Evolutionary conservation across 2,113 vertebrate species (phyloP), one percentile per base, ranked within the genome.

Genomic region (Prionailurus viverrinus): DNA sequence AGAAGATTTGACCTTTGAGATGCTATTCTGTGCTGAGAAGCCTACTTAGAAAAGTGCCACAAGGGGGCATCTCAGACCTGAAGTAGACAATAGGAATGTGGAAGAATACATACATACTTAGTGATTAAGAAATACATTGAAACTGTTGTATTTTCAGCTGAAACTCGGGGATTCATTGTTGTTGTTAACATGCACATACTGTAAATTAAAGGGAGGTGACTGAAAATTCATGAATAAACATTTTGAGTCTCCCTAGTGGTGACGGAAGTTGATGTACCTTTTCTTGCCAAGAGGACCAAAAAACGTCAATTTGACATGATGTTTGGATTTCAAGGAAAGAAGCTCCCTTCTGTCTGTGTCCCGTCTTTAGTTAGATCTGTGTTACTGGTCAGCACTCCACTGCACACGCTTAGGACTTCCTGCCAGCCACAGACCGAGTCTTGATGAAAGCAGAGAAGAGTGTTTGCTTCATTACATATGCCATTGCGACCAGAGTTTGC

Each of bases 201-300:
- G 48, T 97, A 69, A 95, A 90, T 95, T 94, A 90, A 96, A 92
- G 68, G 55, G 68, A 95, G 39, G 73, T 71, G 65, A 95, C 82
- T 92, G 88, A 76, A 94, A 92, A 86, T 29, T 63, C 27, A 73
- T 39, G 23, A 93, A 93, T 96, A 97, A 95, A 97, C 48, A 94
- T 66, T 85, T 92, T 94, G 69, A 91, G 53, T 89, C 95, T 95
- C 73, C 89, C 61, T 96, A 89, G 84, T 86, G 21, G 58, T 84
- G 48, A 93, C 88, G 95, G 80, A 79, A 93, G 65, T 68, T 80
- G 16, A 94, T 97, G n/a, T 45, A 92, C 89, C 31, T 69, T 94
- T 96, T 95, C 83, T 92, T 92, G 13, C 19, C 33, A 96, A 53
- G 41, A 93, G 65, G 74, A 86, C 69, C 45, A 45, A 33, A 68